phyloP scores from a whole-genome alignment of 2,888 invertebrate species.

The Julus scanicus region DNA sequence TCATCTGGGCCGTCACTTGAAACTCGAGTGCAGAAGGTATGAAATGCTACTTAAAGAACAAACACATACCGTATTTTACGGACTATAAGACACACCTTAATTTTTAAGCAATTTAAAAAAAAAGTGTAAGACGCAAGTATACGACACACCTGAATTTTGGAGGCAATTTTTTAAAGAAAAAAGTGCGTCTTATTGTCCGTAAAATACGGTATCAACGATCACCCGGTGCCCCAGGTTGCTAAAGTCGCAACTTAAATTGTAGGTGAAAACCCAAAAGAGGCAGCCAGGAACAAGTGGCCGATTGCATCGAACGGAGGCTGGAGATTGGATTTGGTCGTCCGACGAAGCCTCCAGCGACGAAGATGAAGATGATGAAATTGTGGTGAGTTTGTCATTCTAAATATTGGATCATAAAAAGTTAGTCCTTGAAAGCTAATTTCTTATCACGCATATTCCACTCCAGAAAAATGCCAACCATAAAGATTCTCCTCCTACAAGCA shows the following conservation, averaged over 20 bases:
- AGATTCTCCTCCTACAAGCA: slow-evolving; percentile 34
- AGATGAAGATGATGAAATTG: slow-evolving; percentile 56
- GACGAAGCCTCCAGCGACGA: slow-evolving; percentile 81
- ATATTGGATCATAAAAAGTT: background rate
- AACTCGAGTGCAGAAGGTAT: slow-evolving; percentile 89
- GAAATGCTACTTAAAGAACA: background rate
- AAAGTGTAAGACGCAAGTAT: too few relatives aligned
- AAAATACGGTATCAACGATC: background rate
- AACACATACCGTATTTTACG: too few relatives aligned
- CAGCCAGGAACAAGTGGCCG: slow-evolving; percentile 88
- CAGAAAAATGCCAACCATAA: slow-evolving; percentile 48
- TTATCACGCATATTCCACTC: slow-evolving; percentile 1
- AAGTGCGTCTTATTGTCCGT: background rate
- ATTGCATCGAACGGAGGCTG: slow-evolving; percentile 92
- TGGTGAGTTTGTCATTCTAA: slow-evolving; percentile 24
- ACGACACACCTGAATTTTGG: too few relatives aligned
- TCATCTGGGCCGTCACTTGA: slow-evolving; percentile 89
- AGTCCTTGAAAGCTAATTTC: background rate
- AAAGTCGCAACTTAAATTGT: background rate
- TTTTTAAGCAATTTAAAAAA: too few relatives aligned
- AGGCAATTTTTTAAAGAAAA: too few relatives aligned
- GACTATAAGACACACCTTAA: too few relatives aligned
- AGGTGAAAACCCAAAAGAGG: slow-evolving; percentile 74
- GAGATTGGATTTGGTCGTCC: slow-evolving; percentile 99
- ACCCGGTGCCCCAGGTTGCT: background rate